Percentiles rank a stretch among this genome's conserved stretches.
These are phyloP conservation scores for Nothura maculosa DNA, from an alignment of 2,797 vertebrate genomes.

Conservation along the genomic window DNA sequence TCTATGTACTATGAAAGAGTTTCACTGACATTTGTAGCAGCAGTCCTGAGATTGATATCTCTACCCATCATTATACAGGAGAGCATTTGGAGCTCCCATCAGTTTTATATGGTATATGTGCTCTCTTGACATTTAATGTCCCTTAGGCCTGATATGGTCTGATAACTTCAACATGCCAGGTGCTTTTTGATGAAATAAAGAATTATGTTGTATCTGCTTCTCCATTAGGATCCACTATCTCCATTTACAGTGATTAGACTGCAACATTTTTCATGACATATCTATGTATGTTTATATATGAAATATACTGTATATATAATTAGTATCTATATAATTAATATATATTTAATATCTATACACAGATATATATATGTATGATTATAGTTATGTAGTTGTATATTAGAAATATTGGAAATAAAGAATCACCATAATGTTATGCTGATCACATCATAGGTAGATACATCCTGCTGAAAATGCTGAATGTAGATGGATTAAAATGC, in stretches of 20 bases:
- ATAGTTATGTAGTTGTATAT: too few relatives aligned
- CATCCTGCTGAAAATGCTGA: neutral
- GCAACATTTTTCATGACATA: conserved; percentile 33
- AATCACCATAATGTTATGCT: neutral
- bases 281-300: neutral
- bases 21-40: conserved; percentile 76
- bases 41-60: conserved; percentile 71
- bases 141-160: conserved; percentile 73
- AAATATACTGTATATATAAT: neutral
- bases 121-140: conserved; percentile 78
- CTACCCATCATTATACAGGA: conserved; percentile 66
- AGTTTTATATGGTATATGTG: conserved; percentile 72
- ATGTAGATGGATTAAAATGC: neutral
- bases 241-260: conserved; percentile 1
- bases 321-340: too few relatives aligned
- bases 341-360: neutral
- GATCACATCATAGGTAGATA: neutral
- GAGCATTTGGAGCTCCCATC: conserved; percentile 72
- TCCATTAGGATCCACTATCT: conserved; percentile 45
- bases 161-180: conserved; percentile 67
- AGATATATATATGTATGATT: neutral
- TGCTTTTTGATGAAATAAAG: conserved; percentile 65
- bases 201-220: conserved; percentile 45
- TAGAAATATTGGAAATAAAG: conserved; percentile 39
- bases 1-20: conserved; percentile 63